These are phyloP conservation scores for Oncorhynchus masou DNA, from an alignment of 2,113 vertebrate genomes.

Conservation along the genomic window DNA sequence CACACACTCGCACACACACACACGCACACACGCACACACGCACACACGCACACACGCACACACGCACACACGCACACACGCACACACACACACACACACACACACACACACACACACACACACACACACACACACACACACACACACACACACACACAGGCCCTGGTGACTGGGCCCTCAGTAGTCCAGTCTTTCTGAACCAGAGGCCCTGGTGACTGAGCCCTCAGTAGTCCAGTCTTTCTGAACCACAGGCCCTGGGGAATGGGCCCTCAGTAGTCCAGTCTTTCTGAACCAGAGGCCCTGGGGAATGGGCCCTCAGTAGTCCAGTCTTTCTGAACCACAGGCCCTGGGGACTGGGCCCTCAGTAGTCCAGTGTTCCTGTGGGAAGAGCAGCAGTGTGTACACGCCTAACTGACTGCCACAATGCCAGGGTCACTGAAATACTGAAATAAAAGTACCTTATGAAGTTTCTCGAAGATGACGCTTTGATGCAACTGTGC, in stretches of 20 bases:
- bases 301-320: too few relatives aligned
- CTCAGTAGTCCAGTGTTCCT: background rate
- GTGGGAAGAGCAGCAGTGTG: background rate
- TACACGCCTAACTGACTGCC: background rate
- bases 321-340: too few relatives aligned
- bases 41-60: too few relatives aligned
- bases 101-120: too few relatives aligned
- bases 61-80: too few relatives aligned
- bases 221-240: background rate
- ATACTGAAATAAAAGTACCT: background rate
- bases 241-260: background rate
- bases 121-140: too few relatives aligned
- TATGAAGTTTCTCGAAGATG: background rate
- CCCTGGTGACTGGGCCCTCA: background rate
- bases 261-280: background rate
- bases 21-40: too few relatives aligned
- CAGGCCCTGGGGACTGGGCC: too few relatives aligned
- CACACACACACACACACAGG: too few relatives aligned
- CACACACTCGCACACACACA: too few relatives aligned
- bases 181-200: background rate
- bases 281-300: background rate
- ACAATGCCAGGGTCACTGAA: background rate
- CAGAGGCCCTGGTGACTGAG: background rate
- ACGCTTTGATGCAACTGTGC: background rate
- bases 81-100: too few relatives aligned